Evolutionary conservation across 1,140 invertebrate species (phyloP), one percentile per base, ranked within the genome.

Genomic region (Lepidurus arcticus): DNA sequence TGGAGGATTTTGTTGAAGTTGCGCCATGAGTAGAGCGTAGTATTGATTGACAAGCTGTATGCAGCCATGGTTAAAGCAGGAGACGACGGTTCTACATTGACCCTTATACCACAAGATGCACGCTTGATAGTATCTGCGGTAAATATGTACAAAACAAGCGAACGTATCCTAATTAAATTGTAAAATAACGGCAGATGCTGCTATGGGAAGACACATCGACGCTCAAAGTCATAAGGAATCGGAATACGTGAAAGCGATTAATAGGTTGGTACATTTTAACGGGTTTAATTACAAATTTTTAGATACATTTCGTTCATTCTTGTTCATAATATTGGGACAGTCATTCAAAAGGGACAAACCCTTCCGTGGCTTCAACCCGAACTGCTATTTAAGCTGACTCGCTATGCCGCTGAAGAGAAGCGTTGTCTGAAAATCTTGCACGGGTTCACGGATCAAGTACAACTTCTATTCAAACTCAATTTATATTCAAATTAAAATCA

Each of bases 51-150:
- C 7, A 90, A 91, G 81, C 82, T 98, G 77, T 82, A 86, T 47
- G 81, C 84, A 16, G 88, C 73, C 44, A 44, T 45, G 21, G 13
- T 34, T 13, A 16, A 78, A 13, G 88, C 91, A 83, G 82, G 88
- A 5, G 90, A 88, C 21, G 89, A 91, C 77, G 88, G n/a, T 91
- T 92, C 81, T 90, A 95, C 83, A 88, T 96, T 44, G 92, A 91
- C 83, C 89, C 90, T 24, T 90, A 89, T 82, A 88, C 95, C 9
- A 91, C 92, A 24, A 87, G 90, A 24, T 94, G 93, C 76, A 94
- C 95, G 1, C 91, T 98, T 1, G 94, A 97, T 81, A 92, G 94
- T 81, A 94, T 96, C 79, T 94, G 92, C 84, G 92, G 92, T 93
- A 85, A 88, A 88, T 88, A 81, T 34, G 2, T 34, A 34, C 3